Evolutionary conservation across 2,797 vertebrate genomes (phyloP).

Genomic region (Macropus fuliginosus): DNA sequence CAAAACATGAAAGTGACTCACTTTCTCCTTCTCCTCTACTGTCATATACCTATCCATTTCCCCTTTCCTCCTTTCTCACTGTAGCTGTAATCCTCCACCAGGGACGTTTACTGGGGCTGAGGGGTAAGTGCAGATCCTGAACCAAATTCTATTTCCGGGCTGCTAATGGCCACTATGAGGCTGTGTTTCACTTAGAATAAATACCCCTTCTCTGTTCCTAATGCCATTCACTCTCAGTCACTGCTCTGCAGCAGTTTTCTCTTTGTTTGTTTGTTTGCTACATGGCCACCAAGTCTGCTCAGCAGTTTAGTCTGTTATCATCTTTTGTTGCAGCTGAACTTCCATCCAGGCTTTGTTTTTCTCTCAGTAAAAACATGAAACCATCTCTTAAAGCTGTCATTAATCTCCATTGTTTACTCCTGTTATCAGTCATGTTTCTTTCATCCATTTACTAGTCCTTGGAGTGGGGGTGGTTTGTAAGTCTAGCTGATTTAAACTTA

Average conservation of each 20-base stretch:
- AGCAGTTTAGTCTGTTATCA: constrained; percentile 84
- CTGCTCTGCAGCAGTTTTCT: constrained; percentile 86
- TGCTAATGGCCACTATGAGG: constrained; percentile 85
- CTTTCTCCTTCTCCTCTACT: constrained; percentile 86
- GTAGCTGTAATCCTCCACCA: constrained; percentile 92
- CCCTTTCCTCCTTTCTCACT: constrained; percentile 90
- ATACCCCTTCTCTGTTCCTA: constrained; percentile 84
- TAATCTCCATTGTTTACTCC: constrained; percentile 85
- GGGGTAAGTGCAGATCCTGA: constrained; percentile 90
- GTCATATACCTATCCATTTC: constrained; percentile 87
- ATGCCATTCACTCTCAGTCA: constrained; percentile 84
- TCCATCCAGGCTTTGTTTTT: constrained; percentile 84
- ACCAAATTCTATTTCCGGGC: constrained; percentile 83
- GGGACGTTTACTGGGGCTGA: constrained; percentile 92
- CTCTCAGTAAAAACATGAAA: constrained; percentile 83
- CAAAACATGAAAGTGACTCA: constrained; percentile 81
- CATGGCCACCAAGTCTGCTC: constrained; percentile 85
- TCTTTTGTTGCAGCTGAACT: constrained; percentile 88
- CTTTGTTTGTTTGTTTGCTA: constrained; percentile 79
- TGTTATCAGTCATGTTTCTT: constrained; percentile 82
- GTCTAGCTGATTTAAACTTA: constrained; percentile 84
- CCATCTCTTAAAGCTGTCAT: constrained; percentile 85
- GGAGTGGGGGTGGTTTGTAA: constrained; percentile 88
- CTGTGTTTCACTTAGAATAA: constrained; percentile 83
- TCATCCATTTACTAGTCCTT: constrained; percentile 81